These are phyloP conservation scores for Cottoperca gobio DNA, from an alignment of 2,797 vertebrate genomes.

Conservation along the genomic window DNA sequence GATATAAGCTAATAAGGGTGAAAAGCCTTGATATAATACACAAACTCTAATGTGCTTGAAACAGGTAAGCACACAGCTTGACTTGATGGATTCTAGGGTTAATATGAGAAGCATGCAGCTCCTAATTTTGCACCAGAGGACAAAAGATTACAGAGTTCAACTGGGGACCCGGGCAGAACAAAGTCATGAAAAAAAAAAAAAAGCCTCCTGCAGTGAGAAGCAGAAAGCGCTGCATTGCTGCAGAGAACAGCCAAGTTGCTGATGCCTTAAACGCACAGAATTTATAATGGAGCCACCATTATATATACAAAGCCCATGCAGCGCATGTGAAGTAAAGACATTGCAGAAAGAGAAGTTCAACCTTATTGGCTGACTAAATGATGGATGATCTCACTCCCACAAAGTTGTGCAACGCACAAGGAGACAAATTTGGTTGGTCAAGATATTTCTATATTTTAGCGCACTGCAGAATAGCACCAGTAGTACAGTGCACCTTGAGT, in stretches of 20 bases:
- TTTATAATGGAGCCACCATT: slow-evolving; percentile 54
- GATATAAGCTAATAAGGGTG: slow-evolving; percentile 15
- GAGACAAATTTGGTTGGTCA: slow-evolving; percentile 71
- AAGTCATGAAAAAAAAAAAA: slow-evolving; percentile 53
- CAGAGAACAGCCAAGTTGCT: slow-evolving; percentile 67
- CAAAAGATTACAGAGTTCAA: slow-evolving; percentile 49
- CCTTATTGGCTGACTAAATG: slow-evolving; percentile 70
- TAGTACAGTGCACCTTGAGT: slow-evolving; percentile 71
- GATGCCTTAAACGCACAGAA: slow-evolving; percentile 56
- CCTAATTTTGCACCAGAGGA: slow-evolving; percentile 32
- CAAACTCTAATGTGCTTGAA: slow-evolving; percentile 16
- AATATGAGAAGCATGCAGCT: slow-evolving; percentile 34
- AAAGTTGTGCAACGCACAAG: slow-evolving; percentile 65
- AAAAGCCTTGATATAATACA: slow-evolving; percentile 30
- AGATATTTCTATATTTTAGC: slow-evolving; percentile 75
- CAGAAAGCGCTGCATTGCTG: slow-evolving; percentile 78
- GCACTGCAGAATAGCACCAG: slow-evolving; percentile 77
- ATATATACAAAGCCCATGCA: slow-evolving; percentile 44
- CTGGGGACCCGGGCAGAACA: slow-evolving; percentile 48
- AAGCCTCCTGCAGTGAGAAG: slow-evolving; percentile 69
- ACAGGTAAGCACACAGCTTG: slow-evolving; percentile 21
- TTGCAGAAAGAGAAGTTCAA: slow-evolving; percentile 65
- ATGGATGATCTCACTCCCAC: slow-evolving; percentile 73
- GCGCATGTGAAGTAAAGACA: slow-evolving; percentile 40
- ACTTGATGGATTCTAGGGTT: slow-evolving; percentile 27